Evolutionary conservation across 2,888 invertebrate species (phyloP).

Genomic region (Dryococelus australis): DNA sequence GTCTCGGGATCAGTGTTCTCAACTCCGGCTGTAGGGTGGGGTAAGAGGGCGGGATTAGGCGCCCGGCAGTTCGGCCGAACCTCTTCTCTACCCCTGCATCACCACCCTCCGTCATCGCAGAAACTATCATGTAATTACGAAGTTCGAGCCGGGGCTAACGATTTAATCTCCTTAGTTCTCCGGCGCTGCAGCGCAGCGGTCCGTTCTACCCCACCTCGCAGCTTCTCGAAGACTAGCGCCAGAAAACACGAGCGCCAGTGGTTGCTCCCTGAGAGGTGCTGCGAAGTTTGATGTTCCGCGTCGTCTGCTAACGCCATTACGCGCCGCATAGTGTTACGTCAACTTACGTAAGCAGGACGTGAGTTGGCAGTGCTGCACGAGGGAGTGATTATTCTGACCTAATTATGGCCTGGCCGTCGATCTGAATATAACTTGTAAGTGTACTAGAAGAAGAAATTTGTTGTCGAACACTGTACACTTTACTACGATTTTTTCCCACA

Average conservation of each 20-base stretch:
- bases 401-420: no score
- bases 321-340: neutral
- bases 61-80: neutral
- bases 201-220: neutral
- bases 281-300: neutral
- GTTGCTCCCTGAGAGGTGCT: neutral
- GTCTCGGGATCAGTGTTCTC: neutral
- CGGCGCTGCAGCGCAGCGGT: neutral
- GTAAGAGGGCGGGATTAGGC: neutral
- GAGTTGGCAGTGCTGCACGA: no score
- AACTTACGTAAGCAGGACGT: neutral
- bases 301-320: neutral
- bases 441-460: no score
- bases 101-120: neutral
- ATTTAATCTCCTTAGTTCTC: conserved; percentile 8
- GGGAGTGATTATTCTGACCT: no score
- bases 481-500: no score
- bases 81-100: neutral
- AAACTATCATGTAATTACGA: conserved; percentile 16
- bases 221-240: neutral
- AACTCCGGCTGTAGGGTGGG: neutral
- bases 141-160: conserved; percentile 8
- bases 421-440: no score
- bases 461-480: no score
- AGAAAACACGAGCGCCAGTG: neutral